Conservation (phyloP, 2,888 invertebrate genomes). For the Apotomis turbidana region DNA sequence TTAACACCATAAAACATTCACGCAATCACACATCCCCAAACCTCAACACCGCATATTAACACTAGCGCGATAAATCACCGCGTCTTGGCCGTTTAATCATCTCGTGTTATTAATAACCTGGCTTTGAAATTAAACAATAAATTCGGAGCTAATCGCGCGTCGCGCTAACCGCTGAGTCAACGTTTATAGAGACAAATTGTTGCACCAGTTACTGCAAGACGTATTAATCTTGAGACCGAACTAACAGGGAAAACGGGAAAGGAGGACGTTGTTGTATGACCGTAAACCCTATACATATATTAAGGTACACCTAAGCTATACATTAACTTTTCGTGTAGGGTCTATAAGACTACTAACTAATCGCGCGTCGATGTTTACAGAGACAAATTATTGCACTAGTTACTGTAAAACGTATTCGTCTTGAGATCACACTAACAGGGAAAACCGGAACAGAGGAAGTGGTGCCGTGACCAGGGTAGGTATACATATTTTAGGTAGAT, state of each 20-base stretch:
- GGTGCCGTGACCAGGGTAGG: too few species aligned
- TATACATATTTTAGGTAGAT: too few species aligned
- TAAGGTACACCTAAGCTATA: too few species aligned
- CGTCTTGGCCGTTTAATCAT: constrained; percentile 78
- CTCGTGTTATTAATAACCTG: constrained; percentile 79
- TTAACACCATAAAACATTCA: constrained; percentile 50
- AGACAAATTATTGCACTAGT: constrained; percentile 83
- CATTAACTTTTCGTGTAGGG: too few species aligned
- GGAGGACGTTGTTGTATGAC: neutral
- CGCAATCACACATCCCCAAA: constrained; percentile 50
- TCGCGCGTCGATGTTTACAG: constrained; percentile 82
- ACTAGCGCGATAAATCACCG: constrained; percentile 73
- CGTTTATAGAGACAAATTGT: constrained; percentile 84
- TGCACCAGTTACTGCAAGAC: constrained; percentile 77
- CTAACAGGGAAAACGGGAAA: neutral
- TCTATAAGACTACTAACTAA: constrained; percentile 58
- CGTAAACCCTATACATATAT: too few species aligned
- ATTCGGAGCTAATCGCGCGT: constrained; percentile 81
- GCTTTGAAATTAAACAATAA: constrained; percentile 83
- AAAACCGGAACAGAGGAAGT: too few species aligned
- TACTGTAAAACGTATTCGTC: constrained; percentile 81
- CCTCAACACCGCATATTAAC: constrained; percentile 67
- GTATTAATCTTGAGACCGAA: constrained; percentile 73
- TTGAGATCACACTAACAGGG: constrained; percentile 47
- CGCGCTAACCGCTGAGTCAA: constrained; percentile 78